These are phyloP conservation scores for Pterocles gutturalis DNA, from an alignment of 2,113 vertebrate genomes.

Conservation along the genomic window DNA sequence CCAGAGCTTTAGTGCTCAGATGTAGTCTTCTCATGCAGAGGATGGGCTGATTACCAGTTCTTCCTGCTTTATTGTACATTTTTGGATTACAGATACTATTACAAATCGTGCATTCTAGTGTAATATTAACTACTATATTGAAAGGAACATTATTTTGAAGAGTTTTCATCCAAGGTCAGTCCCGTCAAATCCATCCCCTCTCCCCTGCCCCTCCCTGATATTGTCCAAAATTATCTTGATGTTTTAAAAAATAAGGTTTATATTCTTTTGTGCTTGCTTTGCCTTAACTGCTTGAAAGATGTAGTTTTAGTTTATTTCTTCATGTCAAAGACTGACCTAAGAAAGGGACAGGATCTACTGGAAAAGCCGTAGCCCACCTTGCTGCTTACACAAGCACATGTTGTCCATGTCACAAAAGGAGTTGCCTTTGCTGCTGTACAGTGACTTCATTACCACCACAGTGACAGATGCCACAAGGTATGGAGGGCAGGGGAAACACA, in stretches of 20 bases:
- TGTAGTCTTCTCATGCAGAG: conserved; percentile 54
- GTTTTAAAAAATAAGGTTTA: background rate
- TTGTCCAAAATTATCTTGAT: background rate
- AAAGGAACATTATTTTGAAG: background rate
- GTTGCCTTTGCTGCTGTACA: background rate
- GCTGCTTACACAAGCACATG: background rate
- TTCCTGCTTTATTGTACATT: conserved; percentile 57
- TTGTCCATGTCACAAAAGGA: background rate
- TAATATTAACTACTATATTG: background rate
- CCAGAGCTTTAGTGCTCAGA: conserved; percentile 61
- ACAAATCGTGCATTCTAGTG: conserved; percentile 43
- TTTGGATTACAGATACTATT: conserved; percentile 70
- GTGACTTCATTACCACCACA: background rate
- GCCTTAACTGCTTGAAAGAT: background rate
- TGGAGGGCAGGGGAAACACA: background rate
- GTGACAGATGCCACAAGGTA: background rate
- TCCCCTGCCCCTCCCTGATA: too few relatives aligned
- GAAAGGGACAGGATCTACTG: background rate
- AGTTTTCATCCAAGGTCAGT: background rate
- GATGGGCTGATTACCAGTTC: conserved; percentile 59
- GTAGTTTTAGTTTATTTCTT: background rate
- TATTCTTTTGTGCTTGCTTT: background rate
- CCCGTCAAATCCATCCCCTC: too few relatives aligned
- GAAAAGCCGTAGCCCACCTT: background rate
- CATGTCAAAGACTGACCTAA: background rate